A percentile compares a stretch with the other conserved stretches of the same genome.
These are phyloP conservation scores for Eilema griseolum DNA, from an alignment of 2,888 invertebrate species.

Conservation along the genomic window DNA sequence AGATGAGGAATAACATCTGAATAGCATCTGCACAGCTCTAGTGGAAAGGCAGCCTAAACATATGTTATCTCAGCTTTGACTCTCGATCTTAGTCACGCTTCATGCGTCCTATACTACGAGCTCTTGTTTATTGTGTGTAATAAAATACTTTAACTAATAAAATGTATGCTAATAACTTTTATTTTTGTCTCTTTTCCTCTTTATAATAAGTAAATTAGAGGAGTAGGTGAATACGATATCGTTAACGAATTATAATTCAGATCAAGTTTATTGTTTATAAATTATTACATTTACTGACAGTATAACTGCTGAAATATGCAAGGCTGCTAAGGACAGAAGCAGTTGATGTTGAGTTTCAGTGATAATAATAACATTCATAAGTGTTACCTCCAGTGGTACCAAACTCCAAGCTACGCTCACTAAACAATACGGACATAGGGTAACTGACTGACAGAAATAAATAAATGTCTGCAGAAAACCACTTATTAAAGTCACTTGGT, in stretches of 20 bases:
- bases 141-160: not conserved
- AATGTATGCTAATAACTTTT: not conserved
- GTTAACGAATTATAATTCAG: not conserved
- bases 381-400: too few relatives aligned
- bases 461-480: too few relatives aligned
- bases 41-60: not conserved
- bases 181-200: not conserved
- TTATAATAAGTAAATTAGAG: not conserved
- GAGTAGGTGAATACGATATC: not conserved
- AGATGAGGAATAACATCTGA: too few relatives aligned
- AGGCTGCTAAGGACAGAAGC: not conserved
- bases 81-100: slow-evolving; percentile 9
- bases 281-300: not conserved
- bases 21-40: too few relatives aligned
- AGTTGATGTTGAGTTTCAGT: not conserved
- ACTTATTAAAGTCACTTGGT: too few relatives aligned
- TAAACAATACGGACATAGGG: too few relatives aligned
- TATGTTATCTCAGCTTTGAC: not conserved
- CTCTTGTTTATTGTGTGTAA: slow-evolving; percentile 6
- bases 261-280: not conserved
- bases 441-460: too few relatives aligned
- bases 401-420: too few relatives aligned
- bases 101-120: not conserved
- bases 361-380: too few relatives aligned
- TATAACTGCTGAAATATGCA: not conserved